Base-by-base conservation (phyloP, 2,113 vertebrate genomes). In the Tylochromis polylepis region DNA sequence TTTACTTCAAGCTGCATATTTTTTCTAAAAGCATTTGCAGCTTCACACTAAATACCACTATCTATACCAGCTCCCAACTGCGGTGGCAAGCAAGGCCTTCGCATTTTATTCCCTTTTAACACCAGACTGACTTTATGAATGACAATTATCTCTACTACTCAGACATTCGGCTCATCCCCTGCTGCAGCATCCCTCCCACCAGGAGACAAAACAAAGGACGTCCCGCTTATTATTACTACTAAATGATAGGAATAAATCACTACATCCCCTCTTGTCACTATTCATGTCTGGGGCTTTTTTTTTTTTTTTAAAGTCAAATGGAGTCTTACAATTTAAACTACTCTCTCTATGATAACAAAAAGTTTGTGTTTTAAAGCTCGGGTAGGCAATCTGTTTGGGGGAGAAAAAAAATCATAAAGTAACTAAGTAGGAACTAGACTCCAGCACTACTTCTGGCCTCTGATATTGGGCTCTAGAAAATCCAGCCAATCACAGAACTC, bases 231-330 rank as follows among this genome's bases (percentile, higher is more conserved):
- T 94, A 87, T 90, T 87, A 86, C 92, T 12, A 38, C 62, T 86
- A 83, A 95, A 93, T 85, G 91, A 90, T 46, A 58, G 85, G 84
- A 91, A 93, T 95, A 90, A 93, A 94, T 93, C 94, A 94, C 79
- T 8, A 31, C 60, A 9, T 29, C 79, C 85, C 80, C 22, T 81
- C 84, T 67, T 94, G 93, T 93, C 94, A 91, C 72, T 31, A 12
- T 34, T 80, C 56, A 38, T 51, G 24, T 51, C 51, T 75, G 36
- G 43, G 15, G 7, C 18, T 51, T 16, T 16, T 75, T 11, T 49
- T n/a, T 20, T 22, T 46, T 11, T 72, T 0, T 3, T 55, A 6
- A 31, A 77, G 46, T 53, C 18, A 53, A 53, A 77, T 77, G 72
- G 27, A 77, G 46, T 53, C 29, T 77, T 53, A 12, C 27, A 31